These are phyloP conservation scores for Ochotona princeps DNA, from an alignment of 2,113 vertebrate genomes.

Conservation along the genomic window DNA sequence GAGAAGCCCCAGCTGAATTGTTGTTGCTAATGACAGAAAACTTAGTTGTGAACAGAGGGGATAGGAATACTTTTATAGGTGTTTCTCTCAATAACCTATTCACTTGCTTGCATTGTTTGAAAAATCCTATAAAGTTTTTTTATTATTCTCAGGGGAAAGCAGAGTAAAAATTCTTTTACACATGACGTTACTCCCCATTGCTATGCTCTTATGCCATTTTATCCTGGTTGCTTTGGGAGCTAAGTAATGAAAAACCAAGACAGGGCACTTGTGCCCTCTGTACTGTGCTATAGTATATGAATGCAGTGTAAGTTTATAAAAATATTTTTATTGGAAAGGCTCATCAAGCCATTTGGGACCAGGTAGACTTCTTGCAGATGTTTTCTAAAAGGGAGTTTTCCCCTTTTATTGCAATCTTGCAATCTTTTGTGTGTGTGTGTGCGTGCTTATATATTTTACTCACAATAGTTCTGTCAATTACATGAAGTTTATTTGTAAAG, in stretches of 20 bases:
- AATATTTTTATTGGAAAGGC: slow-evolving; percentile 43
- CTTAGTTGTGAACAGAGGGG: background rate
- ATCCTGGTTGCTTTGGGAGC: too few relatives aligned
- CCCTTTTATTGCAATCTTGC: background rate
- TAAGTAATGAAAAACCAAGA: slow-evolving; percentile 62
- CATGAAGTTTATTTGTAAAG: background rate
- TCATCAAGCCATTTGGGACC: background rate
- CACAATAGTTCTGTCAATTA: slow-evolving; percentile 45
- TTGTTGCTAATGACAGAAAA: background rate
- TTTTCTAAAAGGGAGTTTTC: background rate
- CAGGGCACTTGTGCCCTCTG: slow-evolving; percentile 38
- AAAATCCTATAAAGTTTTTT: slow-evolving; percentile 56
- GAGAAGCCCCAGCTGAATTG: background rate
- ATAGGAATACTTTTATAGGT: background rate
- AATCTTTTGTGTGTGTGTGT: slow-evolving; percentile 11
- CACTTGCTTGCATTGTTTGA: background rate
- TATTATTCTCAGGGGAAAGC: slow-evolving; percentile 58
- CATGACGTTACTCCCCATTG: slow-evolving; percentile 35
- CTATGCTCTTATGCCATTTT: background rate
- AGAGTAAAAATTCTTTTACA: slow-evolving; percentile 56
- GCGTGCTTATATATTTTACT: slow-evolving; percentile 10
- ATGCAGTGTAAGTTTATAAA: slow-evolving; percentile 35
- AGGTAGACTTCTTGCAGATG: slow-evolving; percentile 11
- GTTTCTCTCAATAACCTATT: background rate
- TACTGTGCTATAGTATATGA: slow-evolving; percentile 2